Evolutionary conservation across 2,888 invertebrate species (phyloP).

Genomic region (Trachelus tabidus): DNA sequence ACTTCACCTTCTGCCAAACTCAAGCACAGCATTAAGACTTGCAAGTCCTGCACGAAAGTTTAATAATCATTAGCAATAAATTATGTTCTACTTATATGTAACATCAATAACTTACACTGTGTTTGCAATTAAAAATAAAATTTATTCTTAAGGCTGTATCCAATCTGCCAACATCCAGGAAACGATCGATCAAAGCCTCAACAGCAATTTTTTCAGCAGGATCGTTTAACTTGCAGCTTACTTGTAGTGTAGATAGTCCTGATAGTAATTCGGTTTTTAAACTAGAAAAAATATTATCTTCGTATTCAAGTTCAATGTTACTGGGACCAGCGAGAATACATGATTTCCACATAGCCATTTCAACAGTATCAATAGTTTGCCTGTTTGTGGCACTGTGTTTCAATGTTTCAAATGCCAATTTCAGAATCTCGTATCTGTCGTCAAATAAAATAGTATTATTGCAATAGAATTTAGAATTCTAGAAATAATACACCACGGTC

Average conservation of each 20-base stretch:
- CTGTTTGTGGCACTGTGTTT: slow-evolving; percentile 44
- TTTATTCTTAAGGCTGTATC: slow-evolving; percentile 73
- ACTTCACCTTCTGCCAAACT: slow-evolving; percentile 74
- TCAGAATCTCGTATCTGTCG: slow-evolving; percentile 54
- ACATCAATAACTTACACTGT: slow-evolving; percentile 44
- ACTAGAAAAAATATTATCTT: slow-evolving; percentile 45
- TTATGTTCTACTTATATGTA: background rate
- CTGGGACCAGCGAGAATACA: slow-evolving; percentile 57
- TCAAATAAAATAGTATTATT: background rate
- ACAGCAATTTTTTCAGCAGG: slow-evolving; percentile 44
- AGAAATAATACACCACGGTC: too few relatives aligned
- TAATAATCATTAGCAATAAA: background rate
- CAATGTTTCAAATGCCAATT: slow-evolving; percentile 54
- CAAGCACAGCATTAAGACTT: slow-evolving; percentile 73
- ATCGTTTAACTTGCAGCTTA: slow-evolving; percentile 46
- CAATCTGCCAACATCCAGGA: slow-evolving; percentile 71
- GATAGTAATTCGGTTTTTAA: slow-evolving; percentile 55
- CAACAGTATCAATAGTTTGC: slow-evolving; percentile 51
- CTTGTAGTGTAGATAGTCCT: slow-evolving; percentile 43
- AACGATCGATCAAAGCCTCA: slow-evolving; percentile 66
- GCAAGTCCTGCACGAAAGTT: slow-evolving; percentile 64
- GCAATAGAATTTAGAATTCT: background rate
- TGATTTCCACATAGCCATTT: slow-evolving; percentile 64
- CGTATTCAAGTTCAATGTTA: slow-evolving; percentile 40
- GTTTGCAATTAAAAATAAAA: slow-evolving; percentile 57